phyloP scores from a whole-genome alignment of 1,140 invertebrate genomes.

The Drosophila pachea region DNA sequence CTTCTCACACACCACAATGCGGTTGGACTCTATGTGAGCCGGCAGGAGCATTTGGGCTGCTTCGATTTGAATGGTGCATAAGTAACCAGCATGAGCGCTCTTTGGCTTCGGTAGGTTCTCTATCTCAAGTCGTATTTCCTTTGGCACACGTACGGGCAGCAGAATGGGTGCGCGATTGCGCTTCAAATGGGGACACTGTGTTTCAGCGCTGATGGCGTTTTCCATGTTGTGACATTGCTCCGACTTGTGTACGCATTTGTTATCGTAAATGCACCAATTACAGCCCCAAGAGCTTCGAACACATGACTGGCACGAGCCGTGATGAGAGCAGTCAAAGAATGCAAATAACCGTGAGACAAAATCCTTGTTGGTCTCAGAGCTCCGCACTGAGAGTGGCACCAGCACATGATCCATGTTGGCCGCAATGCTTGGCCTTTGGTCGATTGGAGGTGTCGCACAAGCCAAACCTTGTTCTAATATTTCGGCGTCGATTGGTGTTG shows the following conservation, averaged over 20 bases:
- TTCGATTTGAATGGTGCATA: constrained; percentile 95
- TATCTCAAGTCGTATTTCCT: constrained; percentile 92
- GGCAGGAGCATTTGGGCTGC: constrained; percentile 92
- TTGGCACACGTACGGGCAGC: constrained; percentile 92
- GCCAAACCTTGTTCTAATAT: constrained; percentile 89
- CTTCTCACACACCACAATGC: constrained; percentile 92
- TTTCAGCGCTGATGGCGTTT: constrained; percentile 89
- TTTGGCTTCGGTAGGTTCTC: constrained; percentile 93
- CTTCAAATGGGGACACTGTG: constrained; percentile 91
- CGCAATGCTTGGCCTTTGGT: constrained; percentile 88
- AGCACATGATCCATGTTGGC: constrained; percentile 91
- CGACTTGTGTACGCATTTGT: constrained; percentile 93
- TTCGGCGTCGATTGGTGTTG: constrained; percentile 91
- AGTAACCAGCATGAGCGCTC: constrained; percentile 90
- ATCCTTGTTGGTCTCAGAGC: constrained; percentile 93
- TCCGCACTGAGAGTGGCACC: constrained; percentile 93
- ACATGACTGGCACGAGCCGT: constrained; percentile 91
- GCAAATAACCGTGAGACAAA: constrained; percentile 96
- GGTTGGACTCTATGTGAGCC: constrained; percentile 89
- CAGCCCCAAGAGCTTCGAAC: constrained; percentile 94
- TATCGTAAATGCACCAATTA: constrained; percentile 98
- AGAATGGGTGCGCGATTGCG: constrained; percentile 84
- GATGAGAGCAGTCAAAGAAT: constrained; percentile 95
- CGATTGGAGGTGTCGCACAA: constrained; percentile 90
- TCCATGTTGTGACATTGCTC: constrained; percentile 87